These are phyloP conservation scores for Tachina lurida DNA, from an alignment of 2,888 invertebrate genomes.

Conservation along the genomic window DNA sequence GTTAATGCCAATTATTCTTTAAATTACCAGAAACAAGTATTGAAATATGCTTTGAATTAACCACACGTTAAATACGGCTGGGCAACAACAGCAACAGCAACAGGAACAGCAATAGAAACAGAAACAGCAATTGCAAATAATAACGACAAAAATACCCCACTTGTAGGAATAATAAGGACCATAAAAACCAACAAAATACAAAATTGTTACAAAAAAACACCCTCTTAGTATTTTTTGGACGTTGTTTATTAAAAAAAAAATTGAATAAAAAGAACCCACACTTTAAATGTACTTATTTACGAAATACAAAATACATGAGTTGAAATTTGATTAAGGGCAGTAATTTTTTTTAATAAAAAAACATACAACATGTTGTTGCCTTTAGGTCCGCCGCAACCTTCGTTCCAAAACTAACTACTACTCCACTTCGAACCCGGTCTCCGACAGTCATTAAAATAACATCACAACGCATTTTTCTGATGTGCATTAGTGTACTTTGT, in stretches of 20 bases:
- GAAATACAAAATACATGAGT: conserved; percentile 20
- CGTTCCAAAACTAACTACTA: too few relatives aligned
- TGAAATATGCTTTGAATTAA: conserved; percentile 70
- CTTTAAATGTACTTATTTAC: conserved; percentile 7
- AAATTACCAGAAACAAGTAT: conserved; percentile 70
- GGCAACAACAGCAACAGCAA: not conserved
- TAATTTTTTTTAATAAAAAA: not conserved
- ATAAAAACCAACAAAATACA: conserved; percentile 65
- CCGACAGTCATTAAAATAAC: too few relatives aligned
- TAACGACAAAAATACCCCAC: conserved; percentile 63
- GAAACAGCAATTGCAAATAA: conserved; percentile 28
- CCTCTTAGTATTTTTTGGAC: conserved; percentile 59
- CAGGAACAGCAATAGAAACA: conserved; percentile 13
- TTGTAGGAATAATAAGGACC: conserved; percentile 67
- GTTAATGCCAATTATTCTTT: conserved; percentile 71
- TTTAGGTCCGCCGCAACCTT: too few relatives aligned
- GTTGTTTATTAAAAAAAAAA: conserved; percentile 28
- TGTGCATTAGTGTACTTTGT: too few relatives aligned
- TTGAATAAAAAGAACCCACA: conserved; percentile 29
- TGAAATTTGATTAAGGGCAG: conserved; percentile 11
- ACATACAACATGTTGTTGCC: too few relatives aligned
- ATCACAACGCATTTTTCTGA: too few relatives aligned
- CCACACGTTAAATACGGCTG: conserved; percentile 57
- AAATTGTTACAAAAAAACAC: conserved; percentile 70
- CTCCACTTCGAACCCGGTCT: too few relatives aligned